Percentiles rank a stretch among this genome's conserved stretches.
Evolutionary conservation across 2,113 vertebrate genomes (phyloP).

Genomic region (Delphinapterus leucas): DNA sequence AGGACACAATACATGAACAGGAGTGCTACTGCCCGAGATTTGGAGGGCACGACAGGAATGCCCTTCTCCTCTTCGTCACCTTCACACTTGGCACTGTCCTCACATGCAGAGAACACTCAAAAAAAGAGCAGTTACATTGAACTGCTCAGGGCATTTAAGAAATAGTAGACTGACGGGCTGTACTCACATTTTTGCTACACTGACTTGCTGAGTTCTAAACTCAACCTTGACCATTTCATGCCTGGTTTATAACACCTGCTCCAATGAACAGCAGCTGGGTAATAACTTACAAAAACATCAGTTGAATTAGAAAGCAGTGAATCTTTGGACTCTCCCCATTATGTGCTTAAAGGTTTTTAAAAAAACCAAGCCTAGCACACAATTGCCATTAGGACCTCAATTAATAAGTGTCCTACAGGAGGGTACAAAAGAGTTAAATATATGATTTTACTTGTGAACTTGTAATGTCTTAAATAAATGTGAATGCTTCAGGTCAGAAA

Average conservation of each 20-base stretch:
- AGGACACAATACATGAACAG: background rate
- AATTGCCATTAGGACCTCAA: background rate
- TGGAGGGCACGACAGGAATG: background rate
- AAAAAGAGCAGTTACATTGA: background rate
- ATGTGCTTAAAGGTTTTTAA: conserved; percentile 69
- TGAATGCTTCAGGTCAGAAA: background rate
- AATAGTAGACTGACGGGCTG: background rate
- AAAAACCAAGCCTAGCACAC: conserved; percentile 57
- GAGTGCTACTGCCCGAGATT: background rate
- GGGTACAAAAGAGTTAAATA: conserved; percentile 27
- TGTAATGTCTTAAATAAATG: background rate
- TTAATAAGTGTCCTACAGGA: background rate
- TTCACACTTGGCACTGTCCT: background rate
- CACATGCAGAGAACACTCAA: background rate
- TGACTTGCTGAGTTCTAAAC: background rate
- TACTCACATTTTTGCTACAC: background rate
- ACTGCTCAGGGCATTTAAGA: no score
- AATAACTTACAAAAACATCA: conserved; percentile 72
- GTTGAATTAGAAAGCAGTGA: conserved; percentile 75
- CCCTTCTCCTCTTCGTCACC: background rate
- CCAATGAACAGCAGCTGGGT: conserved; percentile 75
- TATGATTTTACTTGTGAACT: background rate
- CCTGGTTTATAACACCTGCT: conserved; percentile 74
- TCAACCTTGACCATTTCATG: conserved; percentile 29
- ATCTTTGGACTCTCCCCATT: conserved; percentile 76